Conservation (phyloP, 1,140 invertebrate genomes). For the Oedothorax gibbosus region DNA sequence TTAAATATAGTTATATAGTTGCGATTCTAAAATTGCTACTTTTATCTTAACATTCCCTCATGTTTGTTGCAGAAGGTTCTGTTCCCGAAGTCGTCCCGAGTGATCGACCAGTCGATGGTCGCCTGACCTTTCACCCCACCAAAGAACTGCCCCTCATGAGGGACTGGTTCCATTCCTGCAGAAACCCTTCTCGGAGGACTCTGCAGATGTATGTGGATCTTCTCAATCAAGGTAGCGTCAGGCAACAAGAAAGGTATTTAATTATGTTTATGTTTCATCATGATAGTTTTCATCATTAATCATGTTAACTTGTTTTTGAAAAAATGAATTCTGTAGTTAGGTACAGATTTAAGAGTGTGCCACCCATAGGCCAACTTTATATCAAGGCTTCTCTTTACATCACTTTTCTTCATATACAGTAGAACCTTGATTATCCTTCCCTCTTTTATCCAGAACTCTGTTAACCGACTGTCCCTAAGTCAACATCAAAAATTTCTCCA, state of each 20-base stretch:
- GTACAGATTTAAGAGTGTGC: neutral
- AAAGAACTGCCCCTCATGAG: slow-evolving; percentile 67
- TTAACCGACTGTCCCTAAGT: too few species aligned
- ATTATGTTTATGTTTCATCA: neutral
- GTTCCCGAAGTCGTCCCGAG: slow-evolving; percentile 35
- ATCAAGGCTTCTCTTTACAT: too few species aligned
- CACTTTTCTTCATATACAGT: too few species aligned
- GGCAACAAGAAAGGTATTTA: slow-evolving; percentile 64
- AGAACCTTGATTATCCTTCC: too few species aligned
- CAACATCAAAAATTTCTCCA: too few species aligned
- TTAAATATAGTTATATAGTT: too few species aligned
- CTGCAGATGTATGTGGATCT: slow-evolving; percentile 65
- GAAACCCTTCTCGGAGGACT: slow-evolving; percentile 65
- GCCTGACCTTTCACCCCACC: slow-evolving; percentile 67
- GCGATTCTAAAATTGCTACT: neutral
- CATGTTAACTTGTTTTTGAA: neutral
- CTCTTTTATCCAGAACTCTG: too few species aligned
- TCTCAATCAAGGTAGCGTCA: slow-evolving; percentile 66
- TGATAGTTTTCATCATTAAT: neutral
- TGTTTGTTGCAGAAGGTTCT: slow-evolving; percentile 38
- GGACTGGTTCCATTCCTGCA: slow-evolving; percentile 65
- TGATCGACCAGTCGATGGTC: slow-evolving; percentile 52
- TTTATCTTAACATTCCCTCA: neutral
- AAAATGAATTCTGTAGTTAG: neutral
- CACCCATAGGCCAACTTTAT: neutral